Base-by-base conservation (phyloP, 1,140 invertebrate genomes). In the Cydia amplana region DNA sequence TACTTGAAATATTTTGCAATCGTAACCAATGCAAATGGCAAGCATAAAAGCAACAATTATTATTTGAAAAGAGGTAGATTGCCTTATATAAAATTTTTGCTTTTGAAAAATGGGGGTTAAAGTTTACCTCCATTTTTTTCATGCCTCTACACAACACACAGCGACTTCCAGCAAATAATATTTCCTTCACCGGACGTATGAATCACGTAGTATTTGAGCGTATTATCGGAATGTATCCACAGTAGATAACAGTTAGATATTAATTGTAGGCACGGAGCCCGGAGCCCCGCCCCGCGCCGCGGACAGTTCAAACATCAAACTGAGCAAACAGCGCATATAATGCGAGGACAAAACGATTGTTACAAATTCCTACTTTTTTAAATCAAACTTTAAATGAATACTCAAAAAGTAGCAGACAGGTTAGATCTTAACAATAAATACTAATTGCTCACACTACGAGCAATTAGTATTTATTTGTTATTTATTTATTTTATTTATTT, bases 231-330 rank as follows among this genome's bases (percentile, higher is more conserved):
- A 60, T 60, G 55, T 60, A 60, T 60, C 20, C 55, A 60, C 20
- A 60, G 55, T 60, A 60, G 55, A 70, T 40, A 70, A 36, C 65
- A 70, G 65, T 70, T 70, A 36, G 28, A 36, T 70, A 70, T 70
- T 70, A 36, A 70, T 70, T 70, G 65, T 43, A 40, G 65, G 65
- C 65, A 40, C 65, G 32, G n/a, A 70, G 32, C 32, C n/a, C 49
- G 23, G 16, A 20, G 65, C 65, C 36, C 28, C 65, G 65, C 65
- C 65, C 36, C 64, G 28, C 65, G 32, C 32, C 65, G 65, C 65
- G 40, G 36, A 70, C 65, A 70, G 65, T 70, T 70, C 65, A 70
- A 70, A 70, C 32, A 70, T 43, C 65, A 70, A 70, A 70, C 65
- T 70, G 65, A 25, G 36, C 65, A 70, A 70, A 70, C 36, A 70